Evolutionary conservation across 2,797 vertebrate genomes (phyloP).

Genomic region (Nyctibius grandis): DNA sequence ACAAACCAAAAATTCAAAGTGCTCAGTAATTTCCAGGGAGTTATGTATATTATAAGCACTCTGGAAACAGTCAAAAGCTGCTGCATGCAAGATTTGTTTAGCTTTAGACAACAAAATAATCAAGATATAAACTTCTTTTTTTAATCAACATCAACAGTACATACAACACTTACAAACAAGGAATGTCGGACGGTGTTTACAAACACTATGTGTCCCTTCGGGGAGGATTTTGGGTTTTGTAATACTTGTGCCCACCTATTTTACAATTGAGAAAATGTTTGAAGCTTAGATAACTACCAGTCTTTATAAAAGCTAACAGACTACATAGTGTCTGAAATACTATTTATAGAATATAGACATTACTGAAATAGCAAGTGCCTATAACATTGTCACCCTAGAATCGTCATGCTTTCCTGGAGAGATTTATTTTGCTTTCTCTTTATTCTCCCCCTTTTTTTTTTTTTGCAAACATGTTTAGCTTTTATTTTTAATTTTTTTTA

Average conservation of each 20-base stretch:
- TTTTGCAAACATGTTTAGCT: constrained; percentile 81
- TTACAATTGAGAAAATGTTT: constrained; percentile 89
- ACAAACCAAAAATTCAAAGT: constrained; percentile 83
- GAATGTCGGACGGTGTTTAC: constrained; percentile 97
- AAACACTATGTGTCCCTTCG: constrained; percentile 94
- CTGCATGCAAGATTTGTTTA: constrained; percentile 96
- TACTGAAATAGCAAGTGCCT: constrained; percentile 97
- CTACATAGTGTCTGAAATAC: constrained; percentile 99
- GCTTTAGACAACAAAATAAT: constrained; percentile 96
- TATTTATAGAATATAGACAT: constrained; percentile 99
- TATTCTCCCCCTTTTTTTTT: constrained; percentile 42
- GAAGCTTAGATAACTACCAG: constrained; percentile 91
- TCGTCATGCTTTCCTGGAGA: constrained; percentile 87
- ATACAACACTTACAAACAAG: constrained; percentile 99
- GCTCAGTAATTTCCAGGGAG: constrained; percentile 88
- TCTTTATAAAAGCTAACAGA: constrained; percentile 99
- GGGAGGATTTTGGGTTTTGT: constrained; percentile 79
- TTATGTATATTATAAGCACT: constrained; percentile 82
- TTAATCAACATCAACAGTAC: constrained; percentile 98
- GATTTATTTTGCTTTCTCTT: constrained; percentile 49
- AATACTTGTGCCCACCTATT: constrained; percentile 87
- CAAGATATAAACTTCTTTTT: constrained; percentile 99
- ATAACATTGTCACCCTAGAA: constrained; percentile 83
- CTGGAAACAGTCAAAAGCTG: constrained; percentile 88
- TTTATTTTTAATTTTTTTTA: constrained; percentile 31